These are phyloP conservation scores for Loxodonta africana DNA, from an alignment of 2,113 vertebrate species.

Conservation along the genomic window DNA sequence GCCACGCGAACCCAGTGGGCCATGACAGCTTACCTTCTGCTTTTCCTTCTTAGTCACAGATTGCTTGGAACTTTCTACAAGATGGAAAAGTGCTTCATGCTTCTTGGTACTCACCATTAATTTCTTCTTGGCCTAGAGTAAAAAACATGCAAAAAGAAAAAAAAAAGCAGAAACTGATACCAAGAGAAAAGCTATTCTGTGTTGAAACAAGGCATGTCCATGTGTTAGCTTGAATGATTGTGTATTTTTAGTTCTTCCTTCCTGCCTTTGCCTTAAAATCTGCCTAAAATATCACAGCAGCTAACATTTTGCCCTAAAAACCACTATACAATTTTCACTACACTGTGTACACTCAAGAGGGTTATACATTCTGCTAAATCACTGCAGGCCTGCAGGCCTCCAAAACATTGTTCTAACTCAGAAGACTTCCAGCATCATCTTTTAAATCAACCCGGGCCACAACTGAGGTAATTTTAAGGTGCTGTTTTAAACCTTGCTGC, in stretches of 20 bases:
- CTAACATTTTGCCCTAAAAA: constrained; percentile 44
- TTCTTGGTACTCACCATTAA: constrained; percentile 91
- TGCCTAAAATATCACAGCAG: neutral
- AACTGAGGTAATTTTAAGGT: neutral
- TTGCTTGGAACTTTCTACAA: constrained; percentile 92
- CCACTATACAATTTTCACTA: neutral
- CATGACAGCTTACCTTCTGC: constrained; percentile 88
- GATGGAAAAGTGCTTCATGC: constrained; percentile 92
- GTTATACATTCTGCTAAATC: constrained; percentile 4
- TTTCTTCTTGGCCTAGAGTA: constrained; percentile 92
- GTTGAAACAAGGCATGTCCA: constrained; percentile 14
- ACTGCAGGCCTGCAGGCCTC: neutral
- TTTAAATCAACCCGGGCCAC: neutral
- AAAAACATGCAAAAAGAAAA: constrained; percentile 55
- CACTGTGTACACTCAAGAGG: neutral
- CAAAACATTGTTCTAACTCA: neutral
- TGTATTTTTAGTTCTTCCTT: constrained; percentile 29
- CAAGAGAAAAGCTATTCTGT: constrained; percentile 1
- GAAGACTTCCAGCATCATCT: neutral
- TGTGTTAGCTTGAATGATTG: neutral
- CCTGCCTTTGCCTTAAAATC: constrained; percentile 31
- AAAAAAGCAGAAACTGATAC: neutral
- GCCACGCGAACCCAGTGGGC: neutral
- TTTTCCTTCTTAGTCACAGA: constrained; percentile 91
- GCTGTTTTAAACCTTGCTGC: neutral